Conservation (phyloP, 2,888 invertebrate species). For the Drepanosiphum platanoidis region DNA sequence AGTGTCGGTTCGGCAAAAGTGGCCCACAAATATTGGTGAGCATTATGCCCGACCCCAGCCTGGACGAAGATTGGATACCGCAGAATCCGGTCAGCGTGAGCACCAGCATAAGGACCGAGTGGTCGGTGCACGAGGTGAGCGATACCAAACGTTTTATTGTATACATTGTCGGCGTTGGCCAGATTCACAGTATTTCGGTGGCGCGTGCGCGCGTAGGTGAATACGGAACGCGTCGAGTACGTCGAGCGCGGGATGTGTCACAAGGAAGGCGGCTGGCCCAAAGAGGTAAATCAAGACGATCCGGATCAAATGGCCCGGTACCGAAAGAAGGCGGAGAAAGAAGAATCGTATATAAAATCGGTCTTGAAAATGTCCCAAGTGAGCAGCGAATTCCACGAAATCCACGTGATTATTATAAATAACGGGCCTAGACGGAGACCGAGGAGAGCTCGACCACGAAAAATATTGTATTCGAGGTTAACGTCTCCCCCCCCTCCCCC, state of each 20-base stretch:
- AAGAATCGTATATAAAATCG: conserved; percentile 83
- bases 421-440: no score
- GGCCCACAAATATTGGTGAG: conserved; percentile 68
- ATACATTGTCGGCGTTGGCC: no score
- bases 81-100: conserved; percentile 6
- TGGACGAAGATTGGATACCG: conserved; percentile 68
- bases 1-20: conserved; percentile 76
- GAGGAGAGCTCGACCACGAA: no score
- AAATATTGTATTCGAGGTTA: no score
- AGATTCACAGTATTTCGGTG: not conserved
- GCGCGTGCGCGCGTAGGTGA: conserved; percentile 68
- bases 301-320: conserved; percentile 87
- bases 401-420: no score
- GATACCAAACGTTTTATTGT: not conserved
- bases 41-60: conserved; percentile 69
- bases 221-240: conserved; percentile 76
- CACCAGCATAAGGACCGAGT: not conserved
- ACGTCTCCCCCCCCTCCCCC: no score
- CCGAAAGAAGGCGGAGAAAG: conserved; percentile 91
- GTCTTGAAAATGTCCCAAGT: conserved; percentile 78
- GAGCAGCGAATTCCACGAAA: no score
- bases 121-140: conserved; percentile 21
- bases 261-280: conserved; percentile 95
- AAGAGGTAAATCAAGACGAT: conserved; percentile 87
- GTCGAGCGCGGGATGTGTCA: conserved; percentile 83